phyloP scores from a whole-genome alignment of 1,140 invertebrate species.

The Cyphomyrmex costatus region DNA sequence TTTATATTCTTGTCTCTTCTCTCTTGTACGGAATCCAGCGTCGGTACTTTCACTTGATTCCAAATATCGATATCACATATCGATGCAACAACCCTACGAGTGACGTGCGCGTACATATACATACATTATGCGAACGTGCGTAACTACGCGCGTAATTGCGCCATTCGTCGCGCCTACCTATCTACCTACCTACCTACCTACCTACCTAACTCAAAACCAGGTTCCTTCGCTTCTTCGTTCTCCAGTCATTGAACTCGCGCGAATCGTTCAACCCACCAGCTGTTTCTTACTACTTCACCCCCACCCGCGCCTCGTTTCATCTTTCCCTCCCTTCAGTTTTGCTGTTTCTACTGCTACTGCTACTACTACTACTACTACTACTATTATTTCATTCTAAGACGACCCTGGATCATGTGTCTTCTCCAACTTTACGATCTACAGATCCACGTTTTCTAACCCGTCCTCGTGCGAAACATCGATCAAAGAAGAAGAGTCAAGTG shows the following conservation, averaged over 20 bases:
- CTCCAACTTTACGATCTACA: slow-evolving; percentile 46
- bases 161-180: slow-evolving; percentile 70
- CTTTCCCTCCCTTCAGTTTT: slow-evolving; percentile 44
- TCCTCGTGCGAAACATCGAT: background rate
- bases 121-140: slow-evolving; percentile 28
- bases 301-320: slow-evolving; percentile 42
- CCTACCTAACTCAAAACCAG: slow-evolving; percentile 75
- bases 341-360: slow-evolving; percentile 22
- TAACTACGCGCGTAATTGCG: slow-evolving; percentile 69
- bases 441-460: background rate
- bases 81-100: background rate
- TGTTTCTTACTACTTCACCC: slow-evolving; percentile 82
- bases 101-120: slow-evolving; percentile 44
- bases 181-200: slow-evolving; percentile 77
- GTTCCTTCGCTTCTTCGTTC: slow-evolving; percentile 73
- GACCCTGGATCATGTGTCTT: slow-evolving; percentile 65
- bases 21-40: background rate
- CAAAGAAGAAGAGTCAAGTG: background rate
- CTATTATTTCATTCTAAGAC: slow-evolving; percentile 49
- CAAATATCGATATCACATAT: slow-evolving; percentile 26
- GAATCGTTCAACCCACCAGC: slow-evolving; percentile 84
- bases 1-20: background rate
- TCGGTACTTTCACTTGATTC: slow-evolving; percentile 6
- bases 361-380: slow-evolving; percentile 43
- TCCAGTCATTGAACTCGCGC: slow-evolving; percentile 85